Conservation (phyloP, 30 jellyfish, hydroid and myxozoan genomes). For the Aurelia aurita complex sp. Pacific region DNA sequence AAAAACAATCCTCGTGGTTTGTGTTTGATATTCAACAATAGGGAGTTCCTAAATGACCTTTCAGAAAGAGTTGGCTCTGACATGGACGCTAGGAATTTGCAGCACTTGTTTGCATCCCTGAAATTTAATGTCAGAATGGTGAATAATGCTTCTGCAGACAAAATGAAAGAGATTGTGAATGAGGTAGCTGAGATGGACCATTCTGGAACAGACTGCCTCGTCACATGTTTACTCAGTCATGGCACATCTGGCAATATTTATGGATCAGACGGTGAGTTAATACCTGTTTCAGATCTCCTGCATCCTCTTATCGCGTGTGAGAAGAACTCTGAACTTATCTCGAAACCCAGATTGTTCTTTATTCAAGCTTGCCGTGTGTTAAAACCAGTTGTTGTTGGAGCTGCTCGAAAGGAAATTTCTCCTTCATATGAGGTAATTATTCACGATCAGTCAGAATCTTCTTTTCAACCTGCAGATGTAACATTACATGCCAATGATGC, state of each 20-base stretch:
- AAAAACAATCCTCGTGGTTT: slow-evolving; percentile 65
- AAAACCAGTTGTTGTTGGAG: not conserved
- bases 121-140: slow-evolving; percentile 61
- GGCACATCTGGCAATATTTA: slow-evolving; percentile 74
- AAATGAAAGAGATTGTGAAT: slow-evolving; percentile 34
- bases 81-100: slow-evolving; percentile 64
- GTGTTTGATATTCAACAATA: slow-evolving; percentile 83
- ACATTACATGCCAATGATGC: not conserved
- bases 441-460: not conserved
- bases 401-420: not conserved
- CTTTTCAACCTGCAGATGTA: not conserved
- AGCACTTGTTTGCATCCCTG: slow-evolving; percentile 53
- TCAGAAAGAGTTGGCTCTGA: slow-evolving; percentile 76
- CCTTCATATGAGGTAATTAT: slow-evolving; percentile 29
- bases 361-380: slow-evolving; percentile 88
- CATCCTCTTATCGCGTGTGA: slow-evolving; percentile 59
- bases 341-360: slow-evolving; percentile 77
- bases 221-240: slow-evolving; percentile 82
- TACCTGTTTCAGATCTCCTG: slow-evolving; percentile 66
- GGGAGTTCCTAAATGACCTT: slow-evolving; percentile 42
- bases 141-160: slow-evolving; percentile 58
- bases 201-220: slow-evolving; percentile 45
- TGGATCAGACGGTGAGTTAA: slow-evolving; percentile 76
- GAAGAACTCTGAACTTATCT: slow-evolving; percentile 29
- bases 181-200: slow-evolving; percentile 60